phyloP scores from a whole-genome alignment of 2,888 invertebrate species.

The Pammene aurita region DNA sequence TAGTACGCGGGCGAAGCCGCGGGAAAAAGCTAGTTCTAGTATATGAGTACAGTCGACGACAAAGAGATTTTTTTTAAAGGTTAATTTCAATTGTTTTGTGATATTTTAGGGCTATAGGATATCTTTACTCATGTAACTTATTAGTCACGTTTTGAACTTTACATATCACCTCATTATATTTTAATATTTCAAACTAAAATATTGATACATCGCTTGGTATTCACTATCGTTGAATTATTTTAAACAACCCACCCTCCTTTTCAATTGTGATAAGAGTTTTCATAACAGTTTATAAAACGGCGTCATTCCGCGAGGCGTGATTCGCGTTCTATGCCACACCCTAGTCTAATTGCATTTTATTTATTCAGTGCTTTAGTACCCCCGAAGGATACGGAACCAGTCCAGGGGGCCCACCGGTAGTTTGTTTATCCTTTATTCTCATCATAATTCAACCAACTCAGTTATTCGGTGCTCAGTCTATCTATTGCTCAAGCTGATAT shows the following conservation, averaged over 20 bases:
- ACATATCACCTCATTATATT: not conserved
- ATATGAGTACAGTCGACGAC: not conserved
- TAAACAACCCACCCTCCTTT: constrained; percentile 52
- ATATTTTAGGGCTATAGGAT: not conserved
- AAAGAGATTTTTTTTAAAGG: not conserved
- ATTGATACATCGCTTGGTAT: not conserved
- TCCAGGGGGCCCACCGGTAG: constrained; percentile 60
- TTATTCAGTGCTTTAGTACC: constrained; percentile 73
- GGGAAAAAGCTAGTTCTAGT: no score
- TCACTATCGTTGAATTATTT: constrained; percentile 57
- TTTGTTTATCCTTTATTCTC: constrained; percentile 58
- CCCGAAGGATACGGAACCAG: constrained; percentile 55
- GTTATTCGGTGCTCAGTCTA: constrained; percentile 33
- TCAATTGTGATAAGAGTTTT: constrained; percentile 55
- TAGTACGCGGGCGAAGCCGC: no score
- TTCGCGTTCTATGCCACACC: constrained; percentile 53
- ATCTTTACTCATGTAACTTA: not conserved
- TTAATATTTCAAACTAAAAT: no score
- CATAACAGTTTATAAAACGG: constrained; percentile 56
- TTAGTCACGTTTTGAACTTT: not conserved
- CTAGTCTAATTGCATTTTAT: constrained; percentile 78
- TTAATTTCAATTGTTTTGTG: not conserved
- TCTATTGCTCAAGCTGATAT: constrained; percentile 19
- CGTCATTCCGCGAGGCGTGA: constrained; percentile 54
- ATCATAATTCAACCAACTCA: constrained; percentile 54